Conservation (phyloP, 1,140 invertebrate genomes). For the Scaptomyza graminum region DNA sequence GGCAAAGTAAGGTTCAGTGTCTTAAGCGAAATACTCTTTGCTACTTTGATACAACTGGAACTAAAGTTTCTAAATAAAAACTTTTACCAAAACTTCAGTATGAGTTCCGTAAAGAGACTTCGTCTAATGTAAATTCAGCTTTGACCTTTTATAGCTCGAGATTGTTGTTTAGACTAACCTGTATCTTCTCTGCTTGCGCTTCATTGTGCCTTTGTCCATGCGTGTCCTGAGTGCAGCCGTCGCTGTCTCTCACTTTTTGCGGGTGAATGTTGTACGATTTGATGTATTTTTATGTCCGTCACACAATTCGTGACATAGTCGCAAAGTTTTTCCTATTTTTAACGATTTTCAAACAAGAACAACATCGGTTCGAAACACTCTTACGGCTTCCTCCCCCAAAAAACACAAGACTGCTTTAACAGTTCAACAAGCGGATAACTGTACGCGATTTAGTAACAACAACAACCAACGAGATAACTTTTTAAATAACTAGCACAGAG, state of each 20-base stretch:
- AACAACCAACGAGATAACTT: neutral
- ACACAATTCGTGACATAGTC: slow-evolving; percentile 66
- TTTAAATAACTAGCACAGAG: neutral
- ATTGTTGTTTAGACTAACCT: slow-evolving; percentile 43
- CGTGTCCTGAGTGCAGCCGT: slow-evolving; percentile 54
- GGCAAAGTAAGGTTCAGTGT: too few relatives aligned
- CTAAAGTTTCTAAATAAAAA: too few relatives aligned
- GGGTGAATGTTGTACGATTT: slow-evolving; percentile 4
- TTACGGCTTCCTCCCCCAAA: slow-evolving; percentile 62
- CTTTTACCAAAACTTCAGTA: too few relatives aligned
- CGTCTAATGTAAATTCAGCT: too few relatives aligned
- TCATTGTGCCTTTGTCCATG: slow-evolving; percentile 83
- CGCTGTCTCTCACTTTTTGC: slow-evolving; percentile 2
- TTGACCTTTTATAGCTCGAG: too few relatives aligned
- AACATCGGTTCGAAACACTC: slow-evolving; percentile 48
- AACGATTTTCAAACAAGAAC: slow-evolving; percentile 65
- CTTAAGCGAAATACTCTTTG: too few relatives aligned
- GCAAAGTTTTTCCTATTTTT: slow-evolving; percentile 58
- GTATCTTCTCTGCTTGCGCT: slow-evolving; percentile 83
- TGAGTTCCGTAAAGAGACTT: too few relatives aligned
- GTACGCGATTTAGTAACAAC: slow-evolving; percentile 29
- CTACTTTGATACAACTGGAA: too few relatives aligned
- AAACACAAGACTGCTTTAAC: slow-evolving; percentile 1
- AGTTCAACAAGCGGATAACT: slow-evolving; percentile 39
- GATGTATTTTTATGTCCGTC: slow-evolving; percentile 17